These are phyloP conservation scores for Andrena chrysosceles DNA, from an alignment of 2,888 invertebrate species.

Conservation along the genomic window DNA sequence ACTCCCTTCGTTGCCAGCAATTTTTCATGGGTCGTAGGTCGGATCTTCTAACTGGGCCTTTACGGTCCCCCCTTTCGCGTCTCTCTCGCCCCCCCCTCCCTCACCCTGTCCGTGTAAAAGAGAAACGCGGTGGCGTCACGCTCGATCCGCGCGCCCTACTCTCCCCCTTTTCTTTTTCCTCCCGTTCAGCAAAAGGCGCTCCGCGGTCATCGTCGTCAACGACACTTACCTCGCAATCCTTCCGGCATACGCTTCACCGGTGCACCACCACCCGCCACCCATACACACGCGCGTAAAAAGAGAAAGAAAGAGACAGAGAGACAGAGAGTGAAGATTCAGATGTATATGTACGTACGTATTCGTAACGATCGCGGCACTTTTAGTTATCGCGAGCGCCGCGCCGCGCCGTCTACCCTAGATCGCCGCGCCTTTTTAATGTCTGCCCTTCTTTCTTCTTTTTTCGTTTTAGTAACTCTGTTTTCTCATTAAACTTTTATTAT, in stretches of 20 bases:
- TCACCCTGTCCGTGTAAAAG: background rate
- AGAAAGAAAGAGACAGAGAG: constrained; percentile 68
- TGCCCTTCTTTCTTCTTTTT: constrained; percentile 58
- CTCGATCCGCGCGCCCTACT: background rate
- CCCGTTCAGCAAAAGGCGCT: constrained; percentile 24
- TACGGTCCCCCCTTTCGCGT: background rate
- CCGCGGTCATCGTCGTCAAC: constrained; percentile 31
- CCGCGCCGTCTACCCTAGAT: constrained; percentile 74
- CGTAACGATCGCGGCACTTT: constrained; percentile 74
- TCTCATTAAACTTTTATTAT: constrained; percentile 80
- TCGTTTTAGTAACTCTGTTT: constrained; percentile 74
- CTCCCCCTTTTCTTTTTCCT: no score
- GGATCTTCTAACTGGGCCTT: background rate
- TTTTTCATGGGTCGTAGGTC: constrained; percentile 10
- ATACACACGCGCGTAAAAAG: constrained; percentile 69
- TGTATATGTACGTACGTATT: constrained; percentile 80
- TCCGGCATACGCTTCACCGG: background rate
- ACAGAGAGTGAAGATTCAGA: constrained; percentile 74
- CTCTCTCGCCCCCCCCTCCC: background rate
- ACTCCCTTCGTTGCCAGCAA: constrained; percentile 1
- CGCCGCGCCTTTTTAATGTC: constrained; percentile 60
- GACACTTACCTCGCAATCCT: constrained; percentile 22
- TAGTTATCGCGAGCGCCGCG: constrained; percentile 67
- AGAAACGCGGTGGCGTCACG: constrained; percentile 18
- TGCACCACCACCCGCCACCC: constrained; percentile 33